These are phyloP conservation scores for Mellilla xanthometata DNA, from an alignment of 2,888 invertebrate species.

Conservation along the genomic window DNA sequence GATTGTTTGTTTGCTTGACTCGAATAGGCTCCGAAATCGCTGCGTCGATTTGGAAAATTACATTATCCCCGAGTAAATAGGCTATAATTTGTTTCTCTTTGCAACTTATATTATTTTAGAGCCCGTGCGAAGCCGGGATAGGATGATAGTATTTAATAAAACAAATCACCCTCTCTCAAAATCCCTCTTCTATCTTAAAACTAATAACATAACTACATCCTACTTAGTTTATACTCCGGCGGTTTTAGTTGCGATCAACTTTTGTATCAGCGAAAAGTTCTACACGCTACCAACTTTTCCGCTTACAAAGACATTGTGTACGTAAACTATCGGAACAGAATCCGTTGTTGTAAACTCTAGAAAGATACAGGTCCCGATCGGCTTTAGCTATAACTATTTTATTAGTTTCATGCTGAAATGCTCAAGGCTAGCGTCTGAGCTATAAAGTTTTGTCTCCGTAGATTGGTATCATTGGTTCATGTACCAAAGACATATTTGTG, in stretches of 20 bases:
- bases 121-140: too few relatives aligned
- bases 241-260: constrained; percentile 13
- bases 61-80: too few relatives aligned
- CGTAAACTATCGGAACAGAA: constrained; percentile 26
- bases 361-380: constrained; percentile 40
- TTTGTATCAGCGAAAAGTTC: constrained; percentile 13
- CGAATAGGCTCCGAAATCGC: too few relatives aligned
- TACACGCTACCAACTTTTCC: constrained; percentile 18
- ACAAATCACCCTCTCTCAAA: too few relatives aligned
- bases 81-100: too few relatives aligned
- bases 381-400: constrained; percentile 59
- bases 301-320: constrained; percentile 27
- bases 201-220: too few relatives aligned
- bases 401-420: constrained; percentile 57
- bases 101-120: too few relatives aligned
- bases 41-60: too few relatives aligned
- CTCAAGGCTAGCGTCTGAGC: constrained; percentile 46
- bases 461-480: constrained; percentile 18
- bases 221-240: constrained; percentile 4
- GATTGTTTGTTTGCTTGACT: too few relatives aligned
- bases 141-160: too few relatives aligned
- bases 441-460: constrained; percentile 21
- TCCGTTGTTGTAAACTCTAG: constrained; percentile 28
- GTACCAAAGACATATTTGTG: constrained; percentile 15
- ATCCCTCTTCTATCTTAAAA: too few relatives aligned